A percentile compares a stretch with the other conserved stretches of the same genome.
Conservation (phyloP, 2,888 invertebrate genomes). For the Hermodice carunculata region DNA sequence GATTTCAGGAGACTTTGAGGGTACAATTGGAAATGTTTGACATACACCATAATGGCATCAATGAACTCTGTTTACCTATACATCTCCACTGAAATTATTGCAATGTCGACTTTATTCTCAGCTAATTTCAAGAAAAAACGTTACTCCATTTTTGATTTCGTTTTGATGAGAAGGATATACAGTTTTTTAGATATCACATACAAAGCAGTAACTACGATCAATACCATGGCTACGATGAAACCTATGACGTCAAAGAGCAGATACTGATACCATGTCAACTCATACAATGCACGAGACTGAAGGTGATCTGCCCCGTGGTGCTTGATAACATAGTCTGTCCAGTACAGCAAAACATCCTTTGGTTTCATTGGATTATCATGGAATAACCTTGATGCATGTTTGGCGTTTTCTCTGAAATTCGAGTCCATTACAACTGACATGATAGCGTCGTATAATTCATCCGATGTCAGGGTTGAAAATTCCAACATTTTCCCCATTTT, state of each 20-base stretch:
- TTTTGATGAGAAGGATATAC: no score
- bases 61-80: no score
- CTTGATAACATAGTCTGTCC: conserved; percentile 34
- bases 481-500: conserved; percentile 53
- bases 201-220: no score
- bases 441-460: conserved; percentile 19
- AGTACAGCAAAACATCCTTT: conserved; percentile 22
- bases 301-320: conserved; percentile 33
- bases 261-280: conserved; percentile 32
- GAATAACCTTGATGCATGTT: conserved; percentile 12
- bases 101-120: no score
- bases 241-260: conserved; percentile 29
- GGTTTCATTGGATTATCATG: conserved; percentile 30
- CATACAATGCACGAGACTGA: conserved; percentile 20
- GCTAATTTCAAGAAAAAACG: no score
- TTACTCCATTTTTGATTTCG: no score
- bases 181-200: no score
- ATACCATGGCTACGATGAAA: no score
- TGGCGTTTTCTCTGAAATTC: conserved; percentile 22
- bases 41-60: no score
- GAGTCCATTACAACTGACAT: conserved; percentile 18
- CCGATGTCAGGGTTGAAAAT: conserved; percentile 17
- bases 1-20: no score
- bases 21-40: no score
- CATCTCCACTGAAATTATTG: no score